Evolutionary conservation across 2,888 invertebrate species (phyloP), one percentile per base, ranked within the genome.

Genomic region (Pinctada fucata): DNA sequence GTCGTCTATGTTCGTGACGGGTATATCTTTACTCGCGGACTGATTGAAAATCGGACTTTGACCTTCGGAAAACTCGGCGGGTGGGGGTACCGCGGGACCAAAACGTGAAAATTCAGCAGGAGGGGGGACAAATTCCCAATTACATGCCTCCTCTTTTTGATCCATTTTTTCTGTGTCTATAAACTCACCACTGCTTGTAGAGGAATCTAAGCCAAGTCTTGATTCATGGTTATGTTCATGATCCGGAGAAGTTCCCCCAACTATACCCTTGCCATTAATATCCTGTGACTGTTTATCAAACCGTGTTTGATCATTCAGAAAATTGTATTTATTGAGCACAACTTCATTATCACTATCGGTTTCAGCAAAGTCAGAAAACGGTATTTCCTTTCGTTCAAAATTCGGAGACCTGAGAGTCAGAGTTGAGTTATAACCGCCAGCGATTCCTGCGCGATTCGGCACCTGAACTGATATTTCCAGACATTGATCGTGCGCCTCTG

Each of bases 1-100:
- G 78, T 88, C 88, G 80, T 89, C 88, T 79, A 88, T 88, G 72
- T 87, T 87, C 58, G 88, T 86, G 5, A 85, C 84, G 69, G 86
- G 86, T 6, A 83, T 72, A 49, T 50, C 67, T 2, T 66, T 67
- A 72, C 78, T 66, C 49, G 66, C 74, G 8, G 71, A 63, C 10
- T 65, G 51, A 52, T 81, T 72, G 48, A 70, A 65, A 16, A 74
- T 70, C 47, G 64, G 66, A 50, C 58, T 73, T 13, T 71, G 74
- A 64, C 68, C 74, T 78, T 89, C 87, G 4, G 88, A 86, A 78
- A 89, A 89, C 76, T 87, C 85, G 49, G 79, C 76, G 16, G 89
- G 89, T 68, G 88, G 88, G 2, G 89, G 87, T 52, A 89, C 72
- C 31, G 84, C 82, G 45, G 74, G 74, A 31, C 74, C 74, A 74